Base-by-base conservation (phyloP, 35 echinoderm and acorn worm genomes). In the Diadema setosum region DNA sequence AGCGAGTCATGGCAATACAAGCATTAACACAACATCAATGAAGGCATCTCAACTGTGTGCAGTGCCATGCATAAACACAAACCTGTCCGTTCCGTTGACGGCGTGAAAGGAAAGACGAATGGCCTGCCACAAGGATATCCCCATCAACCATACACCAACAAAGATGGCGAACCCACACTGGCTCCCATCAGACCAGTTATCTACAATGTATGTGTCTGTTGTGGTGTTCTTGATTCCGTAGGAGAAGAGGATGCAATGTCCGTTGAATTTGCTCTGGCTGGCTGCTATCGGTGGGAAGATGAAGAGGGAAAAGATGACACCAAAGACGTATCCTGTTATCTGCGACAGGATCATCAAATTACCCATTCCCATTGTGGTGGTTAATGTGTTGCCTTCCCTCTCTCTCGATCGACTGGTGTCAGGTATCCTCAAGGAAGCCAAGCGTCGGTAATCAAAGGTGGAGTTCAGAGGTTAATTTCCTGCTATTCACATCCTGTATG, bases 231-330 rank as follows among this genome's bases (percentile, higher is more conserved):
- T 55, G 29, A 31, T 25, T 24, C 87, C 87, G 5, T 16, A 32
- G 5, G 87, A 33, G 50, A 65, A 81, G 21, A 90, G 58, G 11
- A 90, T 41, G 41, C 87, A 90, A 41, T 90, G 50, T n/a, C 45
- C 80, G 4, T 65, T 12, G 29, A 90, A 90, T 26, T 90, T 36
- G 5, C 46, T 21, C 42, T 90, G 81, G 41, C 80, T 90, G 23
- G 83, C 87, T 15, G 87, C 87, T 32, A 90, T 81, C 27, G 87
- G 87, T 65, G 87, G 75, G 35, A 82, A 90, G 15, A 82, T 81
- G 78, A 90, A 90, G 56, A 90, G 60, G 24, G 73, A 57, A 14
- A 90, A 69, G 58, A 90, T 90, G 33, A 42, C 76, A 15, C 45
- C 76, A 37, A 90, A 45, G 74, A 90, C 34, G 40, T 90, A 90